Evolutionary conservation across 1,140 invertebrate species (phyloP).

Genomic region (Nebria ingens): DNA sequence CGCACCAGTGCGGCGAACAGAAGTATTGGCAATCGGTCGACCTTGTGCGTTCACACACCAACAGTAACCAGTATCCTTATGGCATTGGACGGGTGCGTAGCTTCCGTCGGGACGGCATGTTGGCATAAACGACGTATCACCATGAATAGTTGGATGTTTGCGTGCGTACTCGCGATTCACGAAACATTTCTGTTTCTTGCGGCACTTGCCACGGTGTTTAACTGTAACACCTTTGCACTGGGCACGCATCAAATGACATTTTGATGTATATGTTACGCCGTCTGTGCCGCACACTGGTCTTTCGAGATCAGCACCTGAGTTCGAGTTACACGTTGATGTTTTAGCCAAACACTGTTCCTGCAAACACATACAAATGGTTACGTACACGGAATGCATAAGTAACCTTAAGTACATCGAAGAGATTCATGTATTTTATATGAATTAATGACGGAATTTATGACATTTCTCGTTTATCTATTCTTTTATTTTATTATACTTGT

Average conservation of each 20-base stretch:
- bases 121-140: constrained; percentile 47
- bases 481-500: too few relatives aligned
- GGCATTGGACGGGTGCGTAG: constrained; percentile 76
- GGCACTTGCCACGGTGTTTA: constrained; percentile 59
- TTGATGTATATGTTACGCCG: constrained; percentile 63
- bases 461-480: too few relatives aligned
- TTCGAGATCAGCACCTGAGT: constrained; percentile 22
- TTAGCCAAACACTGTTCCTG: background rate
- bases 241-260: constrained; percentile 62
- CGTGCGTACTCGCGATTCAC: constrained; percentile 14
- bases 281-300: constrained; percentile 69
- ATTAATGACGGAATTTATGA: too few relatives aligned
- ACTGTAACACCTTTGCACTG: constrained; percentile 58
- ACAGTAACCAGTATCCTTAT: constrained; percentile 60
- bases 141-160: constrained; percentile 21
- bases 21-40: constrained; percentile 63
- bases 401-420: too few relatives aligned
- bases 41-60: constrained; percentile 79
- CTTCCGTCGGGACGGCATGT: constrained; percentile 69
- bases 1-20: constrained; percentile 43
- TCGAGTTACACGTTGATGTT: background rate
- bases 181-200: constrained; percentile 19
- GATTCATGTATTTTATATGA: too few relatives aligned
- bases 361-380: background rate
- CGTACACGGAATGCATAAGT: too few relatives aligned